A percentile compares a stretch with the other conserved stretches of the same genome.
These are phyloP conservation scores for Mesorhabditis spiculigera DNA, from an alignment of 2,888 invertebrate species.

Conservation along the genomic window DNA sequence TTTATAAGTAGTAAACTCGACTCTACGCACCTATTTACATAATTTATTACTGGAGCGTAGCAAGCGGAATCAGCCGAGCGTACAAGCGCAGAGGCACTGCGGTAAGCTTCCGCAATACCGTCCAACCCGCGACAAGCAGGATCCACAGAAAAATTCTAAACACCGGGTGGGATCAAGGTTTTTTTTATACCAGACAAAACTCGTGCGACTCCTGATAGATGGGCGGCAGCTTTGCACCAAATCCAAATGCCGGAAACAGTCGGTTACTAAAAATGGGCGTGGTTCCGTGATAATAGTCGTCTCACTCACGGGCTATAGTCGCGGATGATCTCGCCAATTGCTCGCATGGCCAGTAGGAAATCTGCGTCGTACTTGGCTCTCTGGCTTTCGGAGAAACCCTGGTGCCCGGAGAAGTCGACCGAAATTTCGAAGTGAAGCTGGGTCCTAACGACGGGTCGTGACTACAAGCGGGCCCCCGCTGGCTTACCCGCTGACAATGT, in stretches of 20 bases:
- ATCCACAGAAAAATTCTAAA: conserved; percentile 46
- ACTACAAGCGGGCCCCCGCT: background rate
- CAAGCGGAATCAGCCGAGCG: conserved; percentile 49
- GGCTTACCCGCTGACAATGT: conserved; percentile 41
- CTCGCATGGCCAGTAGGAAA: conserved; percentile 44
- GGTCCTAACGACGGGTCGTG: conserved; percentile 21
- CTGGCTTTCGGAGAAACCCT: conserved; percentile 31
- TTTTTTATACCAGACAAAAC: conserved; percentile 39
- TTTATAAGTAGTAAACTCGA: background rate
- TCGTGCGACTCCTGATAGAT: conserved; percentile 53
- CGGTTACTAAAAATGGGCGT: conserved; percentile 34
- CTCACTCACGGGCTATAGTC: conserved; percentile 43
- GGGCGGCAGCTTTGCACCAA: conserved; percentile 55
- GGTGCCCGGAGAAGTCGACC: conserved; percentile 31
- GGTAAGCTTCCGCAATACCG: conserved; percentile 48
- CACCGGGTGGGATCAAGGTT: background rate
- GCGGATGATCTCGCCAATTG: conserved; percentile 49
- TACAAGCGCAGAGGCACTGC: conserved; percentile 40
- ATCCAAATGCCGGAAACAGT: conserved; percentile 51
- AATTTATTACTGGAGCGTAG: conserved; percentile 50
- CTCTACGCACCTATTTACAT: conserved; percentile 39
- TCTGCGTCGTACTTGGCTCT: conserved; percentile 39
- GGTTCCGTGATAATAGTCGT: background rate
- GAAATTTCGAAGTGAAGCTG: conserved; percentile 43
- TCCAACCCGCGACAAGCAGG: conserved; percentile 52